Conservation (phyloP, 2,113 vertebrate genomes). For the Nycticorax nycticorax region DNA sequence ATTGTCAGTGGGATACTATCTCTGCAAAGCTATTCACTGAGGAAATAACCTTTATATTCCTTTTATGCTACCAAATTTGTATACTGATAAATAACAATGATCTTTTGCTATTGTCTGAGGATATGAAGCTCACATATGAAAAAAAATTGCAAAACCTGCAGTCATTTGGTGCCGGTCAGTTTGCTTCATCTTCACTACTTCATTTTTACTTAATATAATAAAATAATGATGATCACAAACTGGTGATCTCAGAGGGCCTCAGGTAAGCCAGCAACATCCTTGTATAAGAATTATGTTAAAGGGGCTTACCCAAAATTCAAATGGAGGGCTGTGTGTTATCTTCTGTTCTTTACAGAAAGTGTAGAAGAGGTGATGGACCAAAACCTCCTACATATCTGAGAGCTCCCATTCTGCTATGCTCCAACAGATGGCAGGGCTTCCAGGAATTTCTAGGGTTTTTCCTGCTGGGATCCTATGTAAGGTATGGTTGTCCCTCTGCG, state of each 20-base stretch:
- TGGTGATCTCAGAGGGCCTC: slow-evolving; percentile 27
- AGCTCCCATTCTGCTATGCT: slow-evolving; percentile 47
- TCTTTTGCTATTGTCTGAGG: not conserved
- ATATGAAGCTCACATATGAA: not conserved
- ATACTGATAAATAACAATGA: not conserved
- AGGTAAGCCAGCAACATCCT: slow-evolving; percentile 65
- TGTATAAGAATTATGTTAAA: slow-evolving; percentile 50
- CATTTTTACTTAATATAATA: not conserved
- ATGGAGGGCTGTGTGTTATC: slow-evolving; percentile 48
- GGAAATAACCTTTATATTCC: not conserved
- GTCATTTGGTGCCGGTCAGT: not conserved
- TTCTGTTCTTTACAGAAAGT: slow-evolving; percentile 58
- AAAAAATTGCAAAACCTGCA: not conserved
- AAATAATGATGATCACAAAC: not conserved
- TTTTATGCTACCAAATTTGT: not conserved
- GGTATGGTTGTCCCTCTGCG: slow-evolving; percentile 55
- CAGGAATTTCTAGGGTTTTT: slow-evolving; percentile 67
- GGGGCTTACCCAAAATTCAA: slow-evolving; percentile 55
- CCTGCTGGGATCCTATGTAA: slow-evolving; percentile 55
- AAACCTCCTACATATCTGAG: slow-evolving; percentile 37
- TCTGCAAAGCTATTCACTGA: not conserved
- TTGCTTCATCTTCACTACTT: not conserved
- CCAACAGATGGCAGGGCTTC: slow-evolving; percentile 53
- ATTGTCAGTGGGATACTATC: not conserved
- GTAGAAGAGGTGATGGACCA: slow-evolving; percentile 41